Evolutionary conservation across 2,888 invertebrate species (phyloP).

Genomic region (Melieria crassipennis): DNA sequence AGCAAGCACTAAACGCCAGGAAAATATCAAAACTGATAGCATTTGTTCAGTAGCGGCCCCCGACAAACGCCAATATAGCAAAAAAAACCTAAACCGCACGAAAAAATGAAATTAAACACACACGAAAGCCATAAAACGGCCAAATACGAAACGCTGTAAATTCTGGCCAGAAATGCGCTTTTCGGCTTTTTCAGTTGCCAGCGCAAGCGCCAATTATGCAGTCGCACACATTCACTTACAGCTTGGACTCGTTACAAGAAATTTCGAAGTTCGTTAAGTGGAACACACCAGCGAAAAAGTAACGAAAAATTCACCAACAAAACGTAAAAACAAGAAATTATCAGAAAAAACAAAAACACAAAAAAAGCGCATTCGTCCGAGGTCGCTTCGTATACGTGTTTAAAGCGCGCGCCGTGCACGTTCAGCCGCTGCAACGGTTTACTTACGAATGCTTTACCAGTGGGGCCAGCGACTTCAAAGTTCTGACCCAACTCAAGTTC

Average conservation of each 20-base stretch:
- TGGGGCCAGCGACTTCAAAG: slow-evolving; percentile 3
- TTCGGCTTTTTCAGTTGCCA: too few species aligned
- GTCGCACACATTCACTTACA: slow-evolving; percentile 1
- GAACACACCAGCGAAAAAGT: neutral
- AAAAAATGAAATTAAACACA: neutral
- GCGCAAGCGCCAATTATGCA: neutral
- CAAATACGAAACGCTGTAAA: neutral
- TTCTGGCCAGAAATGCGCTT: neutral
- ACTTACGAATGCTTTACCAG: slow-evolving; percentile 46
- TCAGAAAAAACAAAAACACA: neutral
- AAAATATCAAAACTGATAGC: slow-evolving; percentile 25
- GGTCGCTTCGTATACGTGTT: neutral
- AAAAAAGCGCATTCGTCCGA: slow-evolving; percentile 37
- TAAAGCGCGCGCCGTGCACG: slow-evolving; percentile 39
- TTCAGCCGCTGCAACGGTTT: slow-evolving; percentile 52
- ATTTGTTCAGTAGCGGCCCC: neutral
- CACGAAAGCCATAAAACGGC: neutral
- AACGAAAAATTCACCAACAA: neutral
- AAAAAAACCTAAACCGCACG: slow-evolving; percentile 11
- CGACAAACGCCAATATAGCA: neutral
- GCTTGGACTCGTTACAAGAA: too few species aligned
- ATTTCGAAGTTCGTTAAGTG: too few species aligned
- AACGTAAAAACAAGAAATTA: slow-evolving; percentile 4
- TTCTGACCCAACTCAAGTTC: slow-evolving; percentile 23
- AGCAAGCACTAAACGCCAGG: slow-evolving; percentile 32